Percentiles rank a stretch among this genome's conserved stretches.
Conservation (phyloP, 1,140 invertebrate genomes). For the Homarus americanus region DNA sequence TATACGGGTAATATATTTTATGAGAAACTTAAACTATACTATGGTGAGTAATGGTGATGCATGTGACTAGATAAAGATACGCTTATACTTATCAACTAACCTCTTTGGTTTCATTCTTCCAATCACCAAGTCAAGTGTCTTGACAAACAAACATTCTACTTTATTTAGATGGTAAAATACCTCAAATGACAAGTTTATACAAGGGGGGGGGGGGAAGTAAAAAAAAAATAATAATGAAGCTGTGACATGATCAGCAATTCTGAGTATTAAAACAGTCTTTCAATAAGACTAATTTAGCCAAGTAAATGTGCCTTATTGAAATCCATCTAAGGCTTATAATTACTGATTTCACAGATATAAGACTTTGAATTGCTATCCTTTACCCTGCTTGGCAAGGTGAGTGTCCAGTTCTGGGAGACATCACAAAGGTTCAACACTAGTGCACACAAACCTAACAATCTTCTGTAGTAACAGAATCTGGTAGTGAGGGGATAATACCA, state of each 20-base stretch:
- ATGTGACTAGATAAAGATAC: conserved; percentile 71
- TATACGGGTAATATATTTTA: conserved; percentile 48
- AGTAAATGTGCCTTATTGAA: conserved; percentile 62
- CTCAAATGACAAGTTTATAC: conserved; percentile 60
- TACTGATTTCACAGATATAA: conserved; percentile 24
- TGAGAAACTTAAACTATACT: conserved; percentile 63
- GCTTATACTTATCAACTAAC: conserved; percentile 69
- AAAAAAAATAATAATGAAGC: background rate
- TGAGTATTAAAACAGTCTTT: conserved; percentile 42
- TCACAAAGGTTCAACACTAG: conserved; percentile 52
- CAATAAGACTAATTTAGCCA: conserved; percentile 42
- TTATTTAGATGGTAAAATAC: conserved; percentile 8
- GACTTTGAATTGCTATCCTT: conserved; percentile 29
- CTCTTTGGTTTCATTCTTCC: conserved; percentile 62
- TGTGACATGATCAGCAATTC: conserved; percentile 35
- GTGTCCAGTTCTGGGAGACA: conserved; percentile 27
- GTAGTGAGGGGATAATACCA: conserved; percentile 22
- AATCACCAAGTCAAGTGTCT: conserved; percentile 40
- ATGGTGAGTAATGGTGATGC: conserved; percentile 69
- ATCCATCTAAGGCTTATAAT: conserved; percentile 44
- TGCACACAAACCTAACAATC: conserved; percentile 33
- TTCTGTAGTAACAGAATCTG: background rate
- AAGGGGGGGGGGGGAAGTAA: conserved; percentile 30
- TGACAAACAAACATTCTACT: background rate
- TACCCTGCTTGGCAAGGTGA: conserved; percentile 33